A percentile compares a stretch with the other conserved stretches of the same genome.
Conservation (phyloP, 2,888 invertebrate species). For the Neoascia interrupta region DNA sequence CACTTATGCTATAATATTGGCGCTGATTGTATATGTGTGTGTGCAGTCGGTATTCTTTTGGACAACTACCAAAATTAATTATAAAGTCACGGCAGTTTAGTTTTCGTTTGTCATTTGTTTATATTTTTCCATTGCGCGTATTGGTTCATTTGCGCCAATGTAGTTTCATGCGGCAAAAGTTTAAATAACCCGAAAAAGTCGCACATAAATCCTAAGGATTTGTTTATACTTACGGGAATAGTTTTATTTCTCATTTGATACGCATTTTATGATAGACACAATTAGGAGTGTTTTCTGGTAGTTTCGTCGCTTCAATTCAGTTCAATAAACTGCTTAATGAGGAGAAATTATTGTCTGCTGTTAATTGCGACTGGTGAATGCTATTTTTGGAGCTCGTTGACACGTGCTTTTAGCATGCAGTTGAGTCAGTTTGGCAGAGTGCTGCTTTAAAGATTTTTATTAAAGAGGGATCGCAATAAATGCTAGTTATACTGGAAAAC, state of each 20-base stretch:
- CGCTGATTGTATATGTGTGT: not conserved
- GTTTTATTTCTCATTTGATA: slow-evolving; percentile 1
- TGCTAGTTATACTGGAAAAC: too few species aligned
- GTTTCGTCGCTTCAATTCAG: slow-evolving; percentile 24
- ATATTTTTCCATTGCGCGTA: slow-evolving; percentile 28
- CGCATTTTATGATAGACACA: slow-evolving; percentile 26
- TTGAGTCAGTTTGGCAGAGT: not conserved
- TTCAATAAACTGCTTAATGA: slow-evolving; percentile 46
- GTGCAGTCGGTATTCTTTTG: slow-evolving; percentile 37
- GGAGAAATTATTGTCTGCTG: too few species aligned
- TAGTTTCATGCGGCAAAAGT: slow-evolving; percentile 5
- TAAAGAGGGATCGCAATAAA: too few species aligned
- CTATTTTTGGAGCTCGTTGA: too few species aligned
- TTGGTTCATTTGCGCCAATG: slow-evolving; percentile 13
- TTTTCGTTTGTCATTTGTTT: slow-evolving; percentile 64
- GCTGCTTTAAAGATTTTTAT: too few species aligned
- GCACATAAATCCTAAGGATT: slow-evolving; percentile 19
- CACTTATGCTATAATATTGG: too few species aligned
- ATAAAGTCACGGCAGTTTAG: slow-evolving; percentile 59
- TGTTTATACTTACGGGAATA: slow-evolving; percentile 22
- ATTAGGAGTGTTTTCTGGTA: slow-evolving; percentile 5
- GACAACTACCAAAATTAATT: slow-evolving; percentile 64
- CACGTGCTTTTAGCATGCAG: slow-evolving; percentile 34
- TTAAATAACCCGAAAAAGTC: slow-evolving; percentile 44
- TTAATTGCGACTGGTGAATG: too few species aligned